phyloP scores from a whole-genome alignment of 1,140 invertebrate genomes.

The Sitobion miscanthi region DNA sequence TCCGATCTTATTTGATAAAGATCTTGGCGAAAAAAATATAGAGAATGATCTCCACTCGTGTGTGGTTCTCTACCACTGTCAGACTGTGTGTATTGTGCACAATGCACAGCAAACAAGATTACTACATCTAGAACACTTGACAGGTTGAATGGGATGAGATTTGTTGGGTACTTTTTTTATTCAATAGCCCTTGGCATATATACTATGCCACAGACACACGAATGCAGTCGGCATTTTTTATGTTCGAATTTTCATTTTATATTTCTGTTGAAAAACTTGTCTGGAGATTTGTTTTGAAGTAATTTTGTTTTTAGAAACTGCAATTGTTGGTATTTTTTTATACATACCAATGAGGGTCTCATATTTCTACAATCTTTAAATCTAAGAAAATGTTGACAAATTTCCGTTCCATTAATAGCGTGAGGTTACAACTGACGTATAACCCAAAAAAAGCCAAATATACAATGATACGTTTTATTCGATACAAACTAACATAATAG shows the following conservation, averaged over 20 bases:
- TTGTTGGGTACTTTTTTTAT: constrained; percentile 53
- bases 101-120: constrained; percentile 54
- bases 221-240: constrained; percentile 50
- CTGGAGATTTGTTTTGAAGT: not conserved
- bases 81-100: not conserved
- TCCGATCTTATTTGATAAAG: constrained; percentile 56
- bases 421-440: not conserved
- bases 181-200: constrained; percentile 41
- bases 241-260: constrained; percentile 33
- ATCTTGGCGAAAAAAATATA: constrained; percentile 49
- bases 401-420: not conserved
- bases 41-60: constrained; percentile 41
- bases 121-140: constrained; percentile 55
- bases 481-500: not conserved
- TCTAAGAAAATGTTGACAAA: not conserved
- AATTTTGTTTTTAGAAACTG: constrained; percentile 4
- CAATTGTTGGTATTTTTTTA: not conserved
- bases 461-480: not conserved
- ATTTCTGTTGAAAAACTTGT: constrained; percentile 4
- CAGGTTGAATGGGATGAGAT: constrained; percentile 56
- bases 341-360: not conserved
- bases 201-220: constrained; percentile 13
- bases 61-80: constrained; percentile 52
- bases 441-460: not conserved
- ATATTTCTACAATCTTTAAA: constrained; percentile 15